Evolutionary conservation across 2,797 vertebrate genomes (phyloP).

Genomic region (Eupleurogrammus muticus): DNA sequence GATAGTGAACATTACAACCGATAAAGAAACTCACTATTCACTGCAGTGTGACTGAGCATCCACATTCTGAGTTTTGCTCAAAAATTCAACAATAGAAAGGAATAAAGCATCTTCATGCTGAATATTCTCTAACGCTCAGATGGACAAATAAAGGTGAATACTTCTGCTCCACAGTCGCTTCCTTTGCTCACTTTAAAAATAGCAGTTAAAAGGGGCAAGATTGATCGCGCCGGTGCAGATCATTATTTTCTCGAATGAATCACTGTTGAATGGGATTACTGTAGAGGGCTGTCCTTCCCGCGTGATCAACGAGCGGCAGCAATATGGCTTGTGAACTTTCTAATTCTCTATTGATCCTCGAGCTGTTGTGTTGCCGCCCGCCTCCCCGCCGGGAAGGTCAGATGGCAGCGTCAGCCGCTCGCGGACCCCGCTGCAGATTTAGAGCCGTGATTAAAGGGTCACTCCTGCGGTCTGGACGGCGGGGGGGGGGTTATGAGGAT

Average conservation of each 20-base stretch:
- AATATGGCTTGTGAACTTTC: slow-evolving; percentile 65
- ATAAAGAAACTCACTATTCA: too few species aligned
- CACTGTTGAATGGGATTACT: slow-evolving; percentile 54
- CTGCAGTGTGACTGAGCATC: too few species aligned
- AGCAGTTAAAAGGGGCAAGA: slow-evolving; percentile 30
- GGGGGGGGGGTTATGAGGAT: slow-evolving; percentile 53
- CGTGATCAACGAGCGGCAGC: slow-evolving; percentile 49
- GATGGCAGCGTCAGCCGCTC: slow-evolving; percentile 58
- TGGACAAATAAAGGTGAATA: neutral
- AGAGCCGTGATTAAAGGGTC: slow-evolving; percentile 71
- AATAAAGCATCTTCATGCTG: slow-evolving; percentile 5
- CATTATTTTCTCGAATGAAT: slow-evolving; percentile 60
- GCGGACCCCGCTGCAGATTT: slow-evolving; percentile 59
- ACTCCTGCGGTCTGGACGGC: slow-evolving; percentile 51
- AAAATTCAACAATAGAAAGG: neutral
- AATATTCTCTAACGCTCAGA: neutral
- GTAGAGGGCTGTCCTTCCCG: slow-evolving; percentile 39
- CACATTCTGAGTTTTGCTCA: too few species aligned
- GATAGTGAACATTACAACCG: too few species aligned
- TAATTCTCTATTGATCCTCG: slow-evolving; percentile 67
- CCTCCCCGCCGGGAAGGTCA: slow-evolving; percentile 58
- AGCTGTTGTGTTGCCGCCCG: slow-evolving; percentile 41
- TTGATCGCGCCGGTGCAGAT: slow-evolving; percentile 36
- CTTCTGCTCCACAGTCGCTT: neutral
- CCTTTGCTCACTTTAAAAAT: slow-evolving; percentile 20